These are phyloP conservation scores for Andrena bicolor DNA, from an alignment of 2,888 invertebrate species.

Conservation along the genomic window DNA sequence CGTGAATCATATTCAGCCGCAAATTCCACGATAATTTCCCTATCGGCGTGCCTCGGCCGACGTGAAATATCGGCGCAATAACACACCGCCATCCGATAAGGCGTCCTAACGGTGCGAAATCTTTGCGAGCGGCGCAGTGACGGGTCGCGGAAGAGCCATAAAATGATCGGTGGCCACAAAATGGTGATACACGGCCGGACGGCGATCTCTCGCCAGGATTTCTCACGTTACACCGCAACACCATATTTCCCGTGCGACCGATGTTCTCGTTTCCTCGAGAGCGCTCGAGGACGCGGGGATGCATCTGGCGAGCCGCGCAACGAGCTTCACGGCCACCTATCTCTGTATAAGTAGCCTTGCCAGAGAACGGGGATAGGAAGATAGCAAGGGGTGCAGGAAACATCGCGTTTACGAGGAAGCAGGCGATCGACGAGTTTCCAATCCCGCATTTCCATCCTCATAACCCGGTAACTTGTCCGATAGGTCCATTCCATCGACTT, in stretches of 20 bases:
- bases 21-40: slow-evolving; percentile 35
- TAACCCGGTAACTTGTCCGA: slow-evolving; percentile 62
- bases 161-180: slow-evolving; percentile 57
- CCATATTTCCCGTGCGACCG: slow-evolving; percentile 46
- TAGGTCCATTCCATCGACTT: slow-evolving; percentile 45
- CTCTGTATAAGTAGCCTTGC: slow-evolving; percentile 27
- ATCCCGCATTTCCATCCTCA: slow-evolving; percentile 53
- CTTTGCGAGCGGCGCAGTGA: slow-evolving; percentile 37
- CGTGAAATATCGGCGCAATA: slow-evolving; percentile 55
- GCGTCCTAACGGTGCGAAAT: slow-evolving; percentile 58
- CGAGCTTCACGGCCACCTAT: slow-evolving; percentile 58
- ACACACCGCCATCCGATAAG: slow-evolving; percentile 34
- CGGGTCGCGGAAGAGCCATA: slow-evolving; percentile 45
- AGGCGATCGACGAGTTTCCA: slow-evolving; percentile 21
- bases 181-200: slow-evolving; percentile 41
- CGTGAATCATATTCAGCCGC: slow-evolving; percentile 34
- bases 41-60: slow-evolving; percentile 31
- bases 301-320: slow-evolving; percentile 47
- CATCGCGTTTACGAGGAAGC: slow-evolving; percentile 56
- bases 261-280: slow-evolving; percentile 63
- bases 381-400: slow-evolving; percentile 19
- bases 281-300: slow-evolving; percentile 49
- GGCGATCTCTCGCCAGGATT: slow-evolving; percentile 52
- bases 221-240: slow-evolving; percentile 66
- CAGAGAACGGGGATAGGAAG: background rate